Base-by-base conservation (phyloP, 2,113 vertebrate species). In the Malurus elegans region DNA sequence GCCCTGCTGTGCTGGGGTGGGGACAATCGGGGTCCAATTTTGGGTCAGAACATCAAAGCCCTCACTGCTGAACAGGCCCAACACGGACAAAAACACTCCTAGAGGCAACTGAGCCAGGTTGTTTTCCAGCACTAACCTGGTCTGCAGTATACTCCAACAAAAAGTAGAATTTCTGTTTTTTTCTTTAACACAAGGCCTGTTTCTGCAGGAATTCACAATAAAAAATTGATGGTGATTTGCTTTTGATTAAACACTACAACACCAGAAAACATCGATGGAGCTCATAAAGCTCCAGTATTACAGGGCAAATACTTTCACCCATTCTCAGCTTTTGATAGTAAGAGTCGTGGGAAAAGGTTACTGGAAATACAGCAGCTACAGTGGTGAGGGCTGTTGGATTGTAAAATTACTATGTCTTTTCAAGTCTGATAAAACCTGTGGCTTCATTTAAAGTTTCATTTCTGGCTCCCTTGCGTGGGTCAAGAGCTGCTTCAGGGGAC, bases 1-100 rank as follows among this genome's bases (percentile, higher is more conserved):
- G 9, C 17, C 4, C 13, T 48, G 44, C 12, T 44, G 0, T 10
- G 9, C 4, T 3, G 6, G 15, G 7, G 4, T 3, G 6, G 15
- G 6, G 23, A 34, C 12, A 7, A 0, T 3, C 18, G 10, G 57
- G 6, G 8, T 44, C 20, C 8, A 10, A 1, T 58, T 74, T n/a
- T 7, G 24, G 15, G 40, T 16, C 10, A 26, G 79, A 48, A 2
- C 32, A 38, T 2, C 25, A 31, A 79, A 75, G 21, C 3, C 8
- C 5, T 36, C 28, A 20, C 4, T 34, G 26, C 21, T 5, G 1
- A 44, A 12, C 12, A 67, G 18, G 48, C 8, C 14, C 31, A 31
- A 6, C 0, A 0, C 1, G 4, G 28, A 8, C 42, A 72, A 88
- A 75, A 71, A 4, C 14, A 7, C 29, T 47, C 24, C 36, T 20